Evolutionary conservation across 2,888 invertebrate species (phyloP), one percentile per base, ranked within the genome.

Genomic region (Argyra leucocephala): DNA sequence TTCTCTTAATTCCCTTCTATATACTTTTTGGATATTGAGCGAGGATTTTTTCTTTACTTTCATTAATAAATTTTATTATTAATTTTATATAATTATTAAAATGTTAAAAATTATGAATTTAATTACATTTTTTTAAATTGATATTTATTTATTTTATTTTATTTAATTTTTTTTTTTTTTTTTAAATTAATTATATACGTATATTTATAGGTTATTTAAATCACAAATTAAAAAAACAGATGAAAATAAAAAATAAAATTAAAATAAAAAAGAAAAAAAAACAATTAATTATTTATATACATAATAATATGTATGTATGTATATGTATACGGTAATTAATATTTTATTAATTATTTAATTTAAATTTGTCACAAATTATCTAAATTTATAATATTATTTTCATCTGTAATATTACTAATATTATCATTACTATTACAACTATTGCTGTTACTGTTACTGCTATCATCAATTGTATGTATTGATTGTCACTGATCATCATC

Each of bases 401-500:
- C 48, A 48, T 48, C 48, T 48, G 48, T 48, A 18, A 48, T 48
- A 48, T 48, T 48, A 48, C 48, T 48, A 48, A 48, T 48, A 48
- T 48, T 48, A 26, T 61, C 26, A 61, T 61, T 24, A 61, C 61
- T 31, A 31, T 61, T 21, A 61, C 22, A 21, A 61, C 61, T 31
- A 31, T 61, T 21, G 21, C 21, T 18, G 68, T 71, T 69, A n/a
- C 58, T 57, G 36, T 62, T 36, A 36, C 64, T 57, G 21, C 66
- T 64, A 36, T 67, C 67, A 64, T 65, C 66, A 61, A 70, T 70
- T 26, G 70, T 71, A 62, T 73, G 76, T 72, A 73, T 76, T 74
- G 77, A 77, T 74, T 79, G 79, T 79, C 79, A 79, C 80, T 79
- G 80, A 74, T 80, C 79, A 71, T 73, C 69, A 61, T 66, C 70